Percentiles rank a stretch among this genome's conserved stretches.
These are phyloP conservation scores for Callorhinus ursinus DNA, from an alignment of 2,113 vertebrate genomes.

Conservation along the genomic window DNA sequence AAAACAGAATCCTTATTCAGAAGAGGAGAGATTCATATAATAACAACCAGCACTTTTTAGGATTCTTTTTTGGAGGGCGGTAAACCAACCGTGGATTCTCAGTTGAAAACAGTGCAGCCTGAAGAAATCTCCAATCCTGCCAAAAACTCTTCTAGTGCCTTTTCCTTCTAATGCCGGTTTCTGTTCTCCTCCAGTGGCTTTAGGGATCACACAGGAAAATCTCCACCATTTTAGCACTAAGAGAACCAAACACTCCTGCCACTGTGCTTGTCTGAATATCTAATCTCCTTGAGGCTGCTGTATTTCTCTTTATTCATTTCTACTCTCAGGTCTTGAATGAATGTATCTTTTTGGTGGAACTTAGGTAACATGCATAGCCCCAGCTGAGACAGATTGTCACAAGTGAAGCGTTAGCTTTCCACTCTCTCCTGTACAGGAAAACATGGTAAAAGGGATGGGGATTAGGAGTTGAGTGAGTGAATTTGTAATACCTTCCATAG, in stretches of 20 bases:
- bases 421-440: background rate
- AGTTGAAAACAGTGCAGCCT: background rate
- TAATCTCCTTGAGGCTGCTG: background rate
- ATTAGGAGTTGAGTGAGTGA: background rate
- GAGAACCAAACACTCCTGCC: background rate
- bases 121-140: background rate
- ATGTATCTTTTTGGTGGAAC: background rate
- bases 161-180: background rate
- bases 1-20: constrained; percentile 10
- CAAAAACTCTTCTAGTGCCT: background rate
- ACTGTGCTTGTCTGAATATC: background rate
- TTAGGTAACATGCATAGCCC: background rate
- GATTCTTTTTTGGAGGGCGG: background rate
- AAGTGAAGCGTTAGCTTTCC: background rate
- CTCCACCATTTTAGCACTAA: background rate
- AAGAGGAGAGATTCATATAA: background rate
- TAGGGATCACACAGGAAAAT: background rate
- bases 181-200: background rate
- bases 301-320: background rate
- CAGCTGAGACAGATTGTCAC: background rate
- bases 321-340: background rate
- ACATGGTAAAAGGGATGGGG: background rate
- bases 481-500: background rate
- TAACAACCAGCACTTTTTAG: constrained; percentile 5
- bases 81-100: background rate